Conservation (phyloP, 2,888 invertebrate species). For the Tineola bisselliella region DNA sequence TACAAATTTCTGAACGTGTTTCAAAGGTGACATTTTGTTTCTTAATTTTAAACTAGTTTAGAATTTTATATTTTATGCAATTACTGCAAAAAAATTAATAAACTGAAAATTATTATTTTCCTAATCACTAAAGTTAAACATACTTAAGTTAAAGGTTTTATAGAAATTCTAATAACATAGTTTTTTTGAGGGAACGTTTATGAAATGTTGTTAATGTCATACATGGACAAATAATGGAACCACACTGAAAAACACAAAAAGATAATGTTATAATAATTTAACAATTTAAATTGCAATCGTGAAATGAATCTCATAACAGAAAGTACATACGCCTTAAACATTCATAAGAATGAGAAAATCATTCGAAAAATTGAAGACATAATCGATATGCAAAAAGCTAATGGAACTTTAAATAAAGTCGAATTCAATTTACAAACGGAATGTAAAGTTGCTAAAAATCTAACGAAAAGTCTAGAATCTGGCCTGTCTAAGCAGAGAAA, state of each 20-base stretch:
- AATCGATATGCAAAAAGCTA: constrained; percentile 54
- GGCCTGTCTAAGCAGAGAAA: constrained; percentile 27
- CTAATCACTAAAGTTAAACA: no score
- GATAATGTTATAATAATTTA: background rate
- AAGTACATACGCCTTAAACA: background rate
- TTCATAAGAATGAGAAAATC: constrained; percentile 25
- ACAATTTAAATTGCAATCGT: background rate
- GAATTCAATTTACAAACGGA: constrained; percentile 41
- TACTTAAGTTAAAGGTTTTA: no score
- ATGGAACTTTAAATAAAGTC: constrained; percentile 46
- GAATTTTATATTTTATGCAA: constrained; percentile 19
- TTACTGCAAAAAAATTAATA: no score
- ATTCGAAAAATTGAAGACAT: constrained; percentile 56
- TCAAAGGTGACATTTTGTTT: constrained; percentile 24
- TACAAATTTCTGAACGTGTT: background rate
- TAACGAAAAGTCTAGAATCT: constrained; percentile 40
- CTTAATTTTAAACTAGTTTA: constrained; percentile 22
- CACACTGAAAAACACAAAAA: constrained; percentile 16
- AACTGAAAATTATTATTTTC: no score
- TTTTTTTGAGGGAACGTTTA: no score
- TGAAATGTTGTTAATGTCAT: no score
- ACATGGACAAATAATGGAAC: no score
- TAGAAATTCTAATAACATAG: no score
- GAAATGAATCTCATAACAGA: background rate
- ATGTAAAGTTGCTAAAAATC: constrained; percentile 28